Percentiles rank a stretch among this genome's conserved stretches.
phyloP scores from a whole-genome alignment of 2,888 invertebrate genomes.

The Ectemnius continuus region DNA sequence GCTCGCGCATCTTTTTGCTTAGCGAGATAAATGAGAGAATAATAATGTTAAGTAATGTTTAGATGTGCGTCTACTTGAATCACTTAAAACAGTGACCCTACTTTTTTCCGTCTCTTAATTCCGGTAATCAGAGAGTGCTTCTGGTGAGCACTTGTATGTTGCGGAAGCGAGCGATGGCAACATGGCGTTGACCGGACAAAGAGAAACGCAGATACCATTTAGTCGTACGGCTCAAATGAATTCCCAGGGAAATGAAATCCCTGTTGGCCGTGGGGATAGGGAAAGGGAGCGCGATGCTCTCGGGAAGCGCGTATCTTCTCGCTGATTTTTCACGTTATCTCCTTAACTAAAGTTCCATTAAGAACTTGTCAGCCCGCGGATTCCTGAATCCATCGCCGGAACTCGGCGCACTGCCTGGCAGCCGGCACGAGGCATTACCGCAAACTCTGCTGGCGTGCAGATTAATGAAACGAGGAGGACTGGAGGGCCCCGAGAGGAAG shows the following conservation, averaged over 20 bases:
- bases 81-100: not conserved
- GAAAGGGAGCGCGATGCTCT: not conserved
- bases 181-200: too few species aligned
- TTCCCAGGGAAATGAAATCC: constrained; percentile 12
- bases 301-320: not conserved
- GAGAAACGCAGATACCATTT: not conserved
- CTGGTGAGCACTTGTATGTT: too few species aligned
- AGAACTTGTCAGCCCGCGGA: constrained; percentile 23
- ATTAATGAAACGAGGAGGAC: constrained; percentile 37
- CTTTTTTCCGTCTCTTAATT: too few species aligned
- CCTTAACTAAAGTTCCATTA: constrained; percentile 31
- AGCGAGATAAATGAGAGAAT: not conserved
- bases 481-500: not conserved
- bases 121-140: too few species aligned
- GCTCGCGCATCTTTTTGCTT: constrained; percentile 8
- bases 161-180: too few species aligned
- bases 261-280: not conserved
- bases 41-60: constrained; percentile 6
- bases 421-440: not conserved
- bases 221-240: not conserved
- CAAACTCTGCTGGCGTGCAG: constrained; percentile 8
- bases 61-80: not conserved
- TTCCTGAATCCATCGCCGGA: constrained; percentile 27
- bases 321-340: constrained; percentile 37
- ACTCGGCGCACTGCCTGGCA: constrained; percentile 8